These are phyloP conservation scores for Cassiopea xamachana DNA, from an alignment of 30 jellyfish, hydroid and myxozoan species.

Conservation along the genomic window DNA sequence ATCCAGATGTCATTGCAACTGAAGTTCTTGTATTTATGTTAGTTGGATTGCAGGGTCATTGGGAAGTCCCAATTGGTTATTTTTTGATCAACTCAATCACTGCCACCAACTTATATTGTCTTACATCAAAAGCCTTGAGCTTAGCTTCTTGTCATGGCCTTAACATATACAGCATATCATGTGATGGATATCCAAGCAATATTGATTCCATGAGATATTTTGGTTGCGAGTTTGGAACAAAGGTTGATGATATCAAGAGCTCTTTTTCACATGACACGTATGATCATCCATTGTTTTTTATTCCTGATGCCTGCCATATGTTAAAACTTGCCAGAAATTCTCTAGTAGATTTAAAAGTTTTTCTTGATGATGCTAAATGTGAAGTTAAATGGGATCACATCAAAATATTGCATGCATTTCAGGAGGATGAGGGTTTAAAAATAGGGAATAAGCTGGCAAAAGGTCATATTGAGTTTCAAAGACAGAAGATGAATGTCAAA, in stretches of 20 bases:
- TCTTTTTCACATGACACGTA: neutral
- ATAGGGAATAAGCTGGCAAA: slow-evolving; percentile 31
- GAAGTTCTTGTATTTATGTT: slow-evolving; percentile 43
- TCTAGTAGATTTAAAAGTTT: slow-evolving; percentile 37
- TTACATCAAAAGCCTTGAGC: slow-evolving; percentile 2
- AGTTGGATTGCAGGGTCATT: slow-evolving; percentile 44
- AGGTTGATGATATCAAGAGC: slow-evolving; percentile 8
- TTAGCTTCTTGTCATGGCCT: neutral
- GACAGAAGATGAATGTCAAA: slow-evolving; percentile 61
- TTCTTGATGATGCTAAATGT: slow-evolving; percentile 27
- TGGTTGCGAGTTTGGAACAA: slow-evolving; percentile 48
- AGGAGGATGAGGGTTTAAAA: slow-evolving; percentile 35
- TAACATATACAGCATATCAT: slow-evolving; percentile 9
- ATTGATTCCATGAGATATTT: slow-evolving; percentile 20
- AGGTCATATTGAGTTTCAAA: slow-evolving; percentile 29
- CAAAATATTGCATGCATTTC: slow-evolving; percentile 10
- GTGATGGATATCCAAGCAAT: slow-evolving; percentile 38
- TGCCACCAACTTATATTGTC: slow-evolving; percentile 18
- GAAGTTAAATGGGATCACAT: slow-evolving; percentile 43
- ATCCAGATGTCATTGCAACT: slow-evolving; percentile 19
- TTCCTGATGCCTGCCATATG: slow-evolving; percentile 66
- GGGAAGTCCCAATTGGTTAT: slow-evolving; percentile 47
- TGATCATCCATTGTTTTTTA: slow-evolving; percentile 7
- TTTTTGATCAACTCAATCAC: slow-evolving; percentile 15
- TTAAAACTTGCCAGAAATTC: slow-evolving; percentile 63